Conservation (phyloP, 92 coral and sea anemone genomes). For the Porites lobata region DNA sequence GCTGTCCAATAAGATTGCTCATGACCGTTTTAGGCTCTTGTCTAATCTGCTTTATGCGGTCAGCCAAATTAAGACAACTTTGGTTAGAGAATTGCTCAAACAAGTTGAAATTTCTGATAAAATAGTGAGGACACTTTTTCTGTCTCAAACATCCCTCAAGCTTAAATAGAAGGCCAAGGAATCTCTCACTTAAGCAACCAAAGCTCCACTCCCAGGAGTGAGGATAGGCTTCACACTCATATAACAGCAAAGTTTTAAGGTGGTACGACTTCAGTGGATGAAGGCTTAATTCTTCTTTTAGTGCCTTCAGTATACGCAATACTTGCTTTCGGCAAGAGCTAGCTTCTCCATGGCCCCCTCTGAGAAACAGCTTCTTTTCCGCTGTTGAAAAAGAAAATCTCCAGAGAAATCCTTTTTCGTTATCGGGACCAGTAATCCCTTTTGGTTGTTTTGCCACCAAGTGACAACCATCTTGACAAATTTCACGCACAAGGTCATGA, state of each 20-base stretch:
- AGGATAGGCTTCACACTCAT: constrained; percentile 78
- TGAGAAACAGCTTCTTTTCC: constrained; percentile 70
- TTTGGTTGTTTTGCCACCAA: constrained; percentile 83
- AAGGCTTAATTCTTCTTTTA: constrained; percentile 58
- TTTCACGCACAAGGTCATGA: constrained; percentile 27
- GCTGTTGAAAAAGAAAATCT: constrained; percentile 79
- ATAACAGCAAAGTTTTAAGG: constrained; percentile 82
- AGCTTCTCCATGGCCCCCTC: constrained; percentile 57
- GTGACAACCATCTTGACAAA: constrained; percentile 74
- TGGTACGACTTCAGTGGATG: constrained; percentile 82
- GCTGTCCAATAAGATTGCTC: background rate
- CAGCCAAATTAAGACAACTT: constrained; percentile 8
- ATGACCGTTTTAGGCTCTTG: constrained; percentile 10
- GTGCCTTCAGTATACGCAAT: constrained; percentile 81
- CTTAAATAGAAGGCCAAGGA: constrained; percentile 58
- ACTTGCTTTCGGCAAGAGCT: constrained; percentile 72
- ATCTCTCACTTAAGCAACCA: constrained; percentile 50
- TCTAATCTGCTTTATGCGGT: constrained; percentile 14
- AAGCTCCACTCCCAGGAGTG: constrained; percentile 47
- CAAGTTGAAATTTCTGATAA: constrained; percentile 71
- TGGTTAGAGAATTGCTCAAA: constrained; percentile 45
- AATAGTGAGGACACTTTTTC: constrained; percentile 76
- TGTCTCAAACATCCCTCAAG: constrained; percentile 52
- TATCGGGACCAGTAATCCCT: constrained; percentile 7
- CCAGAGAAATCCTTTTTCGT: constrained; percentile 67